Percentiles rank a stretch among this genome's conserved stretches.
phyloP scores from a whole-genome alignment of 2,113 vertebrate genomes.

The Crypturellus undulatus region DNA sequence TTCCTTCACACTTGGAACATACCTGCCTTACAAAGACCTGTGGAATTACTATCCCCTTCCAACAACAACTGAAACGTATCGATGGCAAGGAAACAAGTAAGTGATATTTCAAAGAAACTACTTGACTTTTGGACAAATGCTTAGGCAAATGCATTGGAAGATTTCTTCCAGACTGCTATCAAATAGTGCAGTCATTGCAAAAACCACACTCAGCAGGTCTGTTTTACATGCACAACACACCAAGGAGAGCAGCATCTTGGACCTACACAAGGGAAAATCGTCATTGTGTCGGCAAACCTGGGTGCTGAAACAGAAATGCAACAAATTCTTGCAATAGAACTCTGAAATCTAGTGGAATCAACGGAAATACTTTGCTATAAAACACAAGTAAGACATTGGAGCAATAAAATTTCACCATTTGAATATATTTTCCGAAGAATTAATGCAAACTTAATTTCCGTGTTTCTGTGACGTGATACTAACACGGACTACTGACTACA shows the following conservation, averaged over 20 bases:
- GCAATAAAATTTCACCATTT: neutral
- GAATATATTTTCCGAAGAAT: neutral
- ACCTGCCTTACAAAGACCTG: neutral
- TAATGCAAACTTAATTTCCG: neutral
- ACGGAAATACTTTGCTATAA: neutral
- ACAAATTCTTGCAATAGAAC: neutral
- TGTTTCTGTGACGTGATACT: neutral
- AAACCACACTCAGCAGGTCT: neutral
- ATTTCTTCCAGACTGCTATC: neutral
- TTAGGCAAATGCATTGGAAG: neutral
- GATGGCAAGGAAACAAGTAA: neutral
- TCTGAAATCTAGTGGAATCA: neutral
- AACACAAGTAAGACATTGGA: neutral
- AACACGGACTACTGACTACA: neutral
- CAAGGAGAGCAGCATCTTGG: neutral
- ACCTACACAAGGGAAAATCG: neutral
- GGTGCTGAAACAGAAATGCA: neutral
- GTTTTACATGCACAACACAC: neutral
- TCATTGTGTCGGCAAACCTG: rapidly evolving
- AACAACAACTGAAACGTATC: neutral
- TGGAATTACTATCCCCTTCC: neutral
- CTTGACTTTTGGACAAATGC: neutral
- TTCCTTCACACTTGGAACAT: neutral
- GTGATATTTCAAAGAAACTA: neutral
- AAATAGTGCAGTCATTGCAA: neutral